A percentile compares a stretch with the other conserved stretches of the same genome.
Conservation (phyloP, 1,140 invertebrate genomes). For the Asbolus verrucosus region DNA sequence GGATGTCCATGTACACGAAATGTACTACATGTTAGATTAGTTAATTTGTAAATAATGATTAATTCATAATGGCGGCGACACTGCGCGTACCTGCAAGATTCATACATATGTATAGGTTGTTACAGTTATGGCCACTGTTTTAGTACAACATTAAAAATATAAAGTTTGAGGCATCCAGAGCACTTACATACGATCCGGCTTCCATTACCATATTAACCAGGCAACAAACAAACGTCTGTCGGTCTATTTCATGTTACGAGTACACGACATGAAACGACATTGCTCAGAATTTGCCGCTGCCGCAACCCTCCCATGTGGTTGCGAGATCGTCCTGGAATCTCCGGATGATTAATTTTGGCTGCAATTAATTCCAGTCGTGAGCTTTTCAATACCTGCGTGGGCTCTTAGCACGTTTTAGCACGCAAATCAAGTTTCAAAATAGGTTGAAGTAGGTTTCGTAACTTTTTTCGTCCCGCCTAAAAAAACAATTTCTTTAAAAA, state of each 20-base stretch:
- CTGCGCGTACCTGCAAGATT: conserved; percentile 11
- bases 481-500: too few species aligned
- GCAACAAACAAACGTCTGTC: conserved; percentile 42
- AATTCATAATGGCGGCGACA: conserved; percentile 23
- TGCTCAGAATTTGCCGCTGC: conserved; percentile 29
- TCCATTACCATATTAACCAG: conserved; percentile 43
- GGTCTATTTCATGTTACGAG: conserved; percentile 46
- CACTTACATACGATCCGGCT: conserved; percentile 45
- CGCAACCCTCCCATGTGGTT: too few species aligned
- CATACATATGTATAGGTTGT: conserved; percentile 24
- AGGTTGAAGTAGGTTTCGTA: too few species aligned
- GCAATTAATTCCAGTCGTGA: neutral
- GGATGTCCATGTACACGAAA: conserved; percentile 4
- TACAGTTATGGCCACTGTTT: conserved; percentile 37
- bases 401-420: neutral
- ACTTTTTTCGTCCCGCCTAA: too few species aligned
- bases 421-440: too few species aligned
- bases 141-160: conserved; percentile 39
- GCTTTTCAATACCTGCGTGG: neutral
- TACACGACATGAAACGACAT: conserved; percentile 43
- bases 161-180: conserved; percentile 39
- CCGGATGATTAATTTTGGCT: too few species aligned
- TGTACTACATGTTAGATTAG: conserved; percentile 25
- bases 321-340: too few species aligned
- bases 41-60: conserved; percentile 32